These are phyloP conservation scores for Trachops cirrhosus DNA, from an alignment of 2,797 vertebrate species.

Conservation along the genomic window DNA sequence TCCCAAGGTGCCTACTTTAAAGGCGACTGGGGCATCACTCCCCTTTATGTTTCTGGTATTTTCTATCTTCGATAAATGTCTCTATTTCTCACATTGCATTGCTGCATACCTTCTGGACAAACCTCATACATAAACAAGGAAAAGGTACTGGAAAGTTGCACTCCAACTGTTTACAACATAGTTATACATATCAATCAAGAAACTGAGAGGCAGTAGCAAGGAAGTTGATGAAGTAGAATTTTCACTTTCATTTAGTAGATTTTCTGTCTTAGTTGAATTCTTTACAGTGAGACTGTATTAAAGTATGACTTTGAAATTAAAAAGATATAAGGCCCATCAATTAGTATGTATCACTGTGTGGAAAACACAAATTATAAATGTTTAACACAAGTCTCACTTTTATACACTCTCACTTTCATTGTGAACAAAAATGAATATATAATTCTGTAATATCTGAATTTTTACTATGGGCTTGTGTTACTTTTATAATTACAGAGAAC, in stretches of 20 bases:
- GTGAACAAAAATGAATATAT: background rate
- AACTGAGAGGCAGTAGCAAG: background rate
- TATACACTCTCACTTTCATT: background rate
- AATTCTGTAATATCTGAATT: background rate
- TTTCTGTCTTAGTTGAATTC: background rate
- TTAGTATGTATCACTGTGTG: background rate
- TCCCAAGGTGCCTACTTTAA: background rate
- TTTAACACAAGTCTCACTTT: background rate
- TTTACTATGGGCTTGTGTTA: background rate
- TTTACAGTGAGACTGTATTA: background rate
- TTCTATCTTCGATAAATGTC: background rate
- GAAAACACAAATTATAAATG: background rate
- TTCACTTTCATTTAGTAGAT: background rate
- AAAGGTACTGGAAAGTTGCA: background rate
- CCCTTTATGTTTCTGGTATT: background rate
- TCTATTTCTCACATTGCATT: background rate
- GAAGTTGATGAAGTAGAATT: background rate
- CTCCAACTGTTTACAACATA: background rate
- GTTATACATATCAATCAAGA: background rate
- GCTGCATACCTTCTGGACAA: background rate
- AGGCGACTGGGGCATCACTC: background rate
- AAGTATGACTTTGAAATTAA: background rate
- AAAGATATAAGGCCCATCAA: background rate
- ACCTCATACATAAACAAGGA: background rate
- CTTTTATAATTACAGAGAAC: background rate